Evolutionary conservation across 2,888 invertebrate species (phyloP).

Genomic region (Glyphotaelius pellucidus): DNA sequence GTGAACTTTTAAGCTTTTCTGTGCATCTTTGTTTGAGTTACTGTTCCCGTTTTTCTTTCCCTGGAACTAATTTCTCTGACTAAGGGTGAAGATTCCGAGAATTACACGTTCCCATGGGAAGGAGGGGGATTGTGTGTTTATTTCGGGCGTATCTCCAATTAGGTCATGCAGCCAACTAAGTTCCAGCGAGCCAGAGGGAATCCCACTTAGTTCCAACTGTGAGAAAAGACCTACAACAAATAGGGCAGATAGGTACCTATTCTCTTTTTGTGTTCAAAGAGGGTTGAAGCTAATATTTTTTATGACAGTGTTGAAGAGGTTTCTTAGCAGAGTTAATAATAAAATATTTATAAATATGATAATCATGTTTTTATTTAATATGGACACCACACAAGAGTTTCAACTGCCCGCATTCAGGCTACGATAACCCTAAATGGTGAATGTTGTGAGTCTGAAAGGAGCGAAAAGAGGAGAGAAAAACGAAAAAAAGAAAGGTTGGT

Average conservation of each 20-base stretch:
- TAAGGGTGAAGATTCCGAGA: not conserved
- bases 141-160: slow-evolving; percentile 28
- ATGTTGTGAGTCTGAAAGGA: too few relatives aligned
- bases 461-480: too few relatives aligned
- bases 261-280: too few relatives aligned
- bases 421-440: too few relatives aligned
- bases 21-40: not conserved
- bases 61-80: not conserved
- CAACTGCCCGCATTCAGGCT: too few relatives aligned
- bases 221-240: not conserved
- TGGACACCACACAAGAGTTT: not conserved
- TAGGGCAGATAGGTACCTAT: too few relatives aligned
- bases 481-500: too few relatives aligned
- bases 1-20: not conserved
- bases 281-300: too few relatives aligned
- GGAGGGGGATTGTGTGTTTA: not conserved
- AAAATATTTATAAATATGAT: too few relatives aligned
- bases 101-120: not conserved
- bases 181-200: not conserved
- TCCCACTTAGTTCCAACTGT: not conserved
- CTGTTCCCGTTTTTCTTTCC: not conserved
- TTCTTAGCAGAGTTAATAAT: too few relatives aligned
- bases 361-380: too few relatives aligned
- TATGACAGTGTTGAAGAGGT: too few relatives aligned
- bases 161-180: slow-evolving; percentile 32